Evolutionary conservation across 2,888 invertebrate genomes (phyloP), one percentile per base, ranked within the genome.

Genomic region (Polyommatus icarus): DNA sequence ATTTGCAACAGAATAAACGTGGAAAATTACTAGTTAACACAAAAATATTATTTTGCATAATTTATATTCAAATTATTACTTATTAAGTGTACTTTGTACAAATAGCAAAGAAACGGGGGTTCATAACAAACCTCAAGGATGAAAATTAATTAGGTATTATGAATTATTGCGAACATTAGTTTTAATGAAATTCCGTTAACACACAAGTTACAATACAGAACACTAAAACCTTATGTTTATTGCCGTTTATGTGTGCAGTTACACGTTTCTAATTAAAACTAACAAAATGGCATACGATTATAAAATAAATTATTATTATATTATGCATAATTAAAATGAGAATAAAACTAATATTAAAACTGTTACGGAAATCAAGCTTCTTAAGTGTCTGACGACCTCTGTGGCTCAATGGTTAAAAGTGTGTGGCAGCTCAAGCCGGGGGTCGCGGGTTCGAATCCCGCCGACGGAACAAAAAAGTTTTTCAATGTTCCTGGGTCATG

Each of bases 91-190:
- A 61, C 29, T 67, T 32, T 67, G 15, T 18, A 29, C 67, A 67
- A 67, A 67, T 67, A 1, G 67, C 29, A 67, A 67, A 32, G 29
- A 32, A 54, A 54, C 54, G 54, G 29, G 67, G 67, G 61, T 12
- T 32, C 5, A 32, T 32, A 67, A 67, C 29, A 67, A 67, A 67
- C 67, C 67, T 67, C 67, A 67, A 67, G 67, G 67, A 67, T 67
- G 15, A 29, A 67, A 67, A 67, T 32, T 67, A 67, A 67, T 67
- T 67, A 32, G 67, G 29, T 67, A 32, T 32, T 67, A 67, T 67
- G 67, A 67, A 29, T 67, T 32, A 67, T 32, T 32, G 67, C 67
- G 5, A 67, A 29, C 67, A 67, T 67, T 67, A 32, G 29, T 67
- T 67, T 67, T 29, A 67, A 67, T 67, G 20, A 18, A 61, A 67